Percentiles rank a stretch among this genome's conserved stretches.
phyloP scores from a whole-genome alignment of 1,140 invertebrate species.

The Zaprionus tsacasi region DNA sequence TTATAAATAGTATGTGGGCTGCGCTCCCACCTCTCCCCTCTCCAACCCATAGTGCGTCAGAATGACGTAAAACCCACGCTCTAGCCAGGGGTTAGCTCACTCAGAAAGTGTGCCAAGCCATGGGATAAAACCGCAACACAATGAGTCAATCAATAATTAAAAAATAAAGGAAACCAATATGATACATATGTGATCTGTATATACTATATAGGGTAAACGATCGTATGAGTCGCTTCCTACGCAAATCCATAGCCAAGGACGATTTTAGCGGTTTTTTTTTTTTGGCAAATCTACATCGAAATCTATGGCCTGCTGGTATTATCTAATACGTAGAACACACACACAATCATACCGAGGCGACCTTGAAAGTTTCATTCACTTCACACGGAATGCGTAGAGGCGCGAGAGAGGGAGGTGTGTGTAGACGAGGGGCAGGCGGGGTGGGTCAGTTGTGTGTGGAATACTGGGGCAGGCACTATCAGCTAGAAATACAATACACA shows the following conservation, averaged over 20 bases:
- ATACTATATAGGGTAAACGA: neutral
- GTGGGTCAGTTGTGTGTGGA: conserved; percentile 10
- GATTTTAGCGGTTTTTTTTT: neutral
- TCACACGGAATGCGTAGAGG: conserved; percentile 31
- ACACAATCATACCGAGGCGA: conserved; percentile 42
- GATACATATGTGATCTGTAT: no score
- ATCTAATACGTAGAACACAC: conserved; percentile 4
- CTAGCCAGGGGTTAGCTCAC: neutral
- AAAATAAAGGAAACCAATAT: neutral
- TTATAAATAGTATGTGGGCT: conserved; percentile 15
- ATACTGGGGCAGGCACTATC: conserved; percentile 57
- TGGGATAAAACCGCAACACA: neutral
- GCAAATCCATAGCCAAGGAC: conserved; percentile 29
- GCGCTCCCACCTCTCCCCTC: neutral
- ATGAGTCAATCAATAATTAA: neutral
- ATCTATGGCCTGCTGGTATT: neutral
- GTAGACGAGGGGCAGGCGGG: neutral
- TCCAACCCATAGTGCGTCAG: conserved; percentile 33
- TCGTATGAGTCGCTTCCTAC: conserved; percentile 3
- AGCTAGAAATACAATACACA: conserved; percentile 70
- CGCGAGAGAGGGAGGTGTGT: neutral
- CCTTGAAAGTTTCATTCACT: conserved; percentile 82
- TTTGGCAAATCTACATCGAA: conserved; percentile 4
- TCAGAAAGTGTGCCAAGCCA: neutral
- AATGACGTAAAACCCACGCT: conserved; percentile 57